phyloP scores from a whole-genome alignment of 2,888 invertebrate species.

The Helobdella robusta region DNA sequence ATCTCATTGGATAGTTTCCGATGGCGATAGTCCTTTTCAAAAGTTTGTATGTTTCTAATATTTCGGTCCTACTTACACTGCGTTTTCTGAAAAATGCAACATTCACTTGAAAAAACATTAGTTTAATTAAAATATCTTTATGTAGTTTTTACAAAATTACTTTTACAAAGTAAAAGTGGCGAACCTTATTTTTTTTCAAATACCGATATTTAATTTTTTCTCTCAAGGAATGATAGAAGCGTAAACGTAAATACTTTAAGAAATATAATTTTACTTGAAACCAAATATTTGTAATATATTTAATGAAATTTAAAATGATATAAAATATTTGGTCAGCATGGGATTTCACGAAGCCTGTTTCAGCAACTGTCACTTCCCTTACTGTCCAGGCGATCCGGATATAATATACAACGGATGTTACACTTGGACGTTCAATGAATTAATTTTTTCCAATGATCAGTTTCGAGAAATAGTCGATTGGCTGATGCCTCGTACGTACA shows the following conservation, averaged over 20 bases:
- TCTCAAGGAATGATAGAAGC: too few species aligned
- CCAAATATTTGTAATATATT: too few species aligned
- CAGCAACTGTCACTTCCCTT: conserved; percentile 29
- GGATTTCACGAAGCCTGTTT: conserved; percentile 34
- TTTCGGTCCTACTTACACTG: neutral
- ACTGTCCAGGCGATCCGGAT: conserved; percentile 31
- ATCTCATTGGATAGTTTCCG: conserved; percentile 31
- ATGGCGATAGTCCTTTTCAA: conserved; percentile 31
- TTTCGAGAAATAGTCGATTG: conserved; percentile 27
- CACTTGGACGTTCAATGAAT: conserved; percentile 25
- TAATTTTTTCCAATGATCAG: conserved; percentile 25
- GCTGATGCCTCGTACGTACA: conserved; percentile 25
- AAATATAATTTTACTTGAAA: too few species aligned
- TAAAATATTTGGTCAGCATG: conserved; percentile 2
- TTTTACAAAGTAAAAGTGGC: too few species aligned
- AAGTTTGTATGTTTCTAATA: conserved; percentile 11
- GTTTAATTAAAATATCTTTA: too few species aligned
- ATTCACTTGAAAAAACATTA: neutral
- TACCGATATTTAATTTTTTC: too few species aligned
- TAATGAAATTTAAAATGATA: neutral
- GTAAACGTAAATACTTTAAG: too few species aligned
- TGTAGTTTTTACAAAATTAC: too few species aligned
- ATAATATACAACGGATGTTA: conserved; percentile 30
- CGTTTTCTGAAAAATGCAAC: neutral
- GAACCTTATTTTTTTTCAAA: too few species aligned